Evolutionary conservation across 92 coral and sea anemone species (phyloP), one percentile per base, ranked within the genome.

Genomic region (Umimayanthus chanpuru): DNA sequence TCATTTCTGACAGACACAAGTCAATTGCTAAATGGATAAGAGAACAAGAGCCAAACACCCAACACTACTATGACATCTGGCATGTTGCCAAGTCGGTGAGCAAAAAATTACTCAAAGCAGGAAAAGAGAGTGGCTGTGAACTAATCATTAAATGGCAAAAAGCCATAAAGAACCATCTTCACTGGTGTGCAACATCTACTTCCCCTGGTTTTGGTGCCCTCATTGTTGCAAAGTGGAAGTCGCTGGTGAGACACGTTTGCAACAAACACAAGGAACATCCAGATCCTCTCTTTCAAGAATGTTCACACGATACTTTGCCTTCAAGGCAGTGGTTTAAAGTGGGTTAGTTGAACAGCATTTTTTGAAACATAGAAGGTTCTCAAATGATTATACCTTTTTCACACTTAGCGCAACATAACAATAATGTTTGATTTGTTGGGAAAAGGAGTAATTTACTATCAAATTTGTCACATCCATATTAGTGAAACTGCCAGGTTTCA

Each of bases 211-310:
- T 83, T 73, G 64, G 77, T 49, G 40, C 28, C 40, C 77, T 83
- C 70, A 83, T 83, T 38, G 18, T 25, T 50, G 89, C 85, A 29
- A 87, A 87, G 36, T 87, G 89, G 90, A 87, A 77, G 41, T 84
- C 88, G 25, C 68, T 84, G 41, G 21, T 68, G 15, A 66, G 88
- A 38, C 88, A 84, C 29, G 78, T 39, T n/a, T 36, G 49, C 47
- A 68, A 74, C 64, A 84, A 74, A 49, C 88, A 84, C 79, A 74
- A 77, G 70, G 85, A 80, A 65, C 89, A 87, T 65, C 89, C 85
- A 14, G 85, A 87, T 55, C 55, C 82, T 26, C 70, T 77, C 73
- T 87, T 76, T 58, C 71, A 30, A 50, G 79, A 49, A 28, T 77
- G 89, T 56, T 67, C 68, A 39, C 89, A 87, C 14, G 77, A 23